Base-by-base conservation (phyloP, 2,797 vertebrate genomes). In the Pseudochaenichthys georgianus region DNA sequence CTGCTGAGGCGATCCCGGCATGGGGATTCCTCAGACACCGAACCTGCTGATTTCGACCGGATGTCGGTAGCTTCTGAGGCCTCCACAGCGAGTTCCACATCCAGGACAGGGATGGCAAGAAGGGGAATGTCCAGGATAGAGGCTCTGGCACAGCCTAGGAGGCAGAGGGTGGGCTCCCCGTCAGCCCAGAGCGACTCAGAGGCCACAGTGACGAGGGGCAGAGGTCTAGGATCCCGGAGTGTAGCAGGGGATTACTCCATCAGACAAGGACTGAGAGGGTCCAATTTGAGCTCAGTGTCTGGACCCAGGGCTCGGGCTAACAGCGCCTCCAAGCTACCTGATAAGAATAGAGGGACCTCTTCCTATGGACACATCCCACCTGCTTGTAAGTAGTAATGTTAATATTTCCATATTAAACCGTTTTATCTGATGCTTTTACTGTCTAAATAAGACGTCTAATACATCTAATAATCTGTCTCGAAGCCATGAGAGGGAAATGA, bases 171-270 rank as follows among this genome's bases (percentile, higher is more conserved):
- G 23, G 96, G 96, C 19, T 98, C 98, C 0, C 93, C 97, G 0
- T 99, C 98, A 0, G 97, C 97, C 38, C 96, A 97, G 77, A 99
- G 98, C 75, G 97, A 99, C 92, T 98, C 97, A 3, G 98, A 99
- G 88, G 97, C 98, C 66, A 98, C 97, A 0, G 91, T 96, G 73
- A 95, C 95, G 3, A 95, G 96, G 83, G 94, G 94, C 53, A 91
- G 94, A 73, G 93, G 94, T 69, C 84, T 95, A 47, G 91, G 91
- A 6, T 92, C 94, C 8, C 93, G 95, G 4, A 95, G 96, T 45
- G 94, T 96, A 73, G 95, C 95, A 42, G 84, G 96, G 47, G 97
- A 99, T 75, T 95, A 95, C 54, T 77, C 95, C 75, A 83, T 95
- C 73, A 95, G 96, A 81, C 96, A 96, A 58, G 96, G 96, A 58